A percentile compares a stretch with the other conserved stretches of the same genome.
phyloP scores from a whole-genome alignment of 2,113 vertebrate genomes.

The Xenopus borealis region DNA sequence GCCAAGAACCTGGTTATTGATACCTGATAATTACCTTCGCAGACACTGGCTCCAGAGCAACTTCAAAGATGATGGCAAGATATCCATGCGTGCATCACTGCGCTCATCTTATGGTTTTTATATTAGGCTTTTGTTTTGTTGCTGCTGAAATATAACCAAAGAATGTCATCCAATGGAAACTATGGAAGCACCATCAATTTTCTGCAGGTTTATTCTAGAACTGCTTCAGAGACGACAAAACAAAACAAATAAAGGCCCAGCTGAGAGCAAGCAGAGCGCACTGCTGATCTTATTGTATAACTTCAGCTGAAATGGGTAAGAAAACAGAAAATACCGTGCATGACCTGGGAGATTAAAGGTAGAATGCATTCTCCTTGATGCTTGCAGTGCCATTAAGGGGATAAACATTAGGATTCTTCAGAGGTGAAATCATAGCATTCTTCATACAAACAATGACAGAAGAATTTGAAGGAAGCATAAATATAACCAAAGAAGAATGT shows the following conservation, averaged over 20 bases:
- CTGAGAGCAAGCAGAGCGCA: neutral
- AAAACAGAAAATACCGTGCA: neutral
- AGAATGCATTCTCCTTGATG: neutral
- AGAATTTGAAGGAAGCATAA: too few relatives aligned
- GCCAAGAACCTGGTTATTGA: conserved; percentile 12
- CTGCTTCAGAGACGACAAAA: neutral
- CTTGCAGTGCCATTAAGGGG: conserved; percentile 8
- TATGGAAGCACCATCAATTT: conserved; percentile 25
- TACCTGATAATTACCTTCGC: conserved; percentile 38
- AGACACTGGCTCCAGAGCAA: conserved; percentile 4
- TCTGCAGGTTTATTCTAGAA: conserved; percentile 29
- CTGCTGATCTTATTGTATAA: conserved; percentile 3
- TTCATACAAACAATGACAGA: neutral
- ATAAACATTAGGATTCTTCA: conserved; percentile 15
- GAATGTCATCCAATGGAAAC: conserved; percentile 26
- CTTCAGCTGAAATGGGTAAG: neutral
- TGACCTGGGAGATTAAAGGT: conserved; percentile 11
- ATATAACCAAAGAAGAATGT: too few relatives aligned
- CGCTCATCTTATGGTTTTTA: conserved; percentile 38
- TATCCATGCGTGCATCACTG: conserved; percentile 17
- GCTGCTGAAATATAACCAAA: conserved; percentile 26
- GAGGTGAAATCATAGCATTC: conserved; percentile 8
- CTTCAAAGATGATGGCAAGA: conserved; percentile 7
- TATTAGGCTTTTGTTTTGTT: conserved; percentile 33
- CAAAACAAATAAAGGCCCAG: conserved; percentile 8